Percentiles rank a stretch among this genome's conserved stretches.
phyloP scores from a whole-genome alignment of 2,797 vertebrate genomes.

The Phyllotis vaccarum region DNA sequence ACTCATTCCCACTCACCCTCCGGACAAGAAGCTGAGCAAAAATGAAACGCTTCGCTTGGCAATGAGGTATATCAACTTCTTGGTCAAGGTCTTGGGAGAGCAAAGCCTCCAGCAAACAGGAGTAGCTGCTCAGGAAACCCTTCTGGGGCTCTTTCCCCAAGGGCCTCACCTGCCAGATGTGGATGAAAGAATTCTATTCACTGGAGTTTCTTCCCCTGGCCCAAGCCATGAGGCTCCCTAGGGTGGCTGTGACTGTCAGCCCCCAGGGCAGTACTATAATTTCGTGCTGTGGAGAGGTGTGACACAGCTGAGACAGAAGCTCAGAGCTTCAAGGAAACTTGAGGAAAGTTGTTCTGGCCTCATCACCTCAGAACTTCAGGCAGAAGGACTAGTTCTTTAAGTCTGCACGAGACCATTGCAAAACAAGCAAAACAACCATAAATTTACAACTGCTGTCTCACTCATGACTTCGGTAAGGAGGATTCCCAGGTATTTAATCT shows the following conservation, averaged over 20 bases:
- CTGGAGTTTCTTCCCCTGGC: constrained; percentile 90
- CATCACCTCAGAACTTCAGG: background rate
- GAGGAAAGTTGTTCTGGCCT: background rate
- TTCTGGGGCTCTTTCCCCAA: constrained; percentile 87
- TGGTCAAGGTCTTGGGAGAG: constrained; percentile 95
- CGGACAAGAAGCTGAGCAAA: constrained; percentile 99
- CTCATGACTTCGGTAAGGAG: constrained; percentile 68
- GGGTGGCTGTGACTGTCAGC: constrained; percentile 84
- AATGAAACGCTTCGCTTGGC: constrained; percentile 98
- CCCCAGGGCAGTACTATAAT: background rate
- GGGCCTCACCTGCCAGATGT: constrained; percentile 80
- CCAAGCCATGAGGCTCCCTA: constrained; percentile 91
- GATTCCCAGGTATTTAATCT: background rate
- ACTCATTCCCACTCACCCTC: constrained; percentile 98
- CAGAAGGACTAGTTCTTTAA: background rate
- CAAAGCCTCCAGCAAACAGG: constrained; percentile 91
- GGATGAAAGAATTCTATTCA: constrained; percentile 88
- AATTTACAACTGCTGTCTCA: constrained; percentile 69
- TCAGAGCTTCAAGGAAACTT: background rate
- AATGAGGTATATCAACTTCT: constrained; percentile 99
- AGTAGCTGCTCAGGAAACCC: constrained; percentile 81
- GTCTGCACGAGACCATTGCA: background rate
- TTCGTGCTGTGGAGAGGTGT: background rate
- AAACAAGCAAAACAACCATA: background rate
- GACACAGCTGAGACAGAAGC: background rate